Base-by-base conservation (phyloP, 2,797 vertebrate species). In the Lemur catta region DNA sequence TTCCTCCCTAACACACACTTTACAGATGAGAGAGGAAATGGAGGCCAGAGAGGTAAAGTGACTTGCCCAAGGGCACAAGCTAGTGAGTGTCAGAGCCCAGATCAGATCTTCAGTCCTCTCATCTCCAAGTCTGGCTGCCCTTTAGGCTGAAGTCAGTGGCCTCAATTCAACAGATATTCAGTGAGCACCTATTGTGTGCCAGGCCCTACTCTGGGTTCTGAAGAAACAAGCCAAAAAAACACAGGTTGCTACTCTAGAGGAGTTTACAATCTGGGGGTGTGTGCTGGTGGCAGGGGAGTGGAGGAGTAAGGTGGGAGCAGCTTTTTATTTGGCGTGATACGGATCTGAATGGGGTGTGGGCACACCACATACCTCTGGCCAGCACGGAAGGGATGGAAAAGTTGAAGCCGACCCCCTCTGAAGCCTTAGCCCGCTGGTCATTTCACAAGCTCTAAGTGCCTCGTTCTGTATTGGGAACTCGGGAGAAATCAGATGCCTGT, bases 291-390 rank as follows among this genome's bases (percentile, higher is more conserved):
- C 0, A 1, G 55, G 22, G 74, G 48, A 67, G 86, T 15, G 13
- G 82, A 15, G 41, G 46, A 48, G 48, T 48, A 28, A 69, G 38
- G 75, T 75, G 50, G 86, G 89, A 75, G 67, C 57, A 91, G 35
- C 52, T 92, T 95, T 95, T 93, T 94, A 95, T 94, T 94, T 94
- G 61, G 30, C 52, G 55, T 80, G 93, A 94, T 95, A 94, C 48
- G 35, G 57, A 96, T 96, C 97, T 96, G 75, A 91, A 59, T 55
- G 74, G 79, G 96, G 85, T 84, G 94, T 93, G 93, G 96, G 95
- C 95, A 97, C 85, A 84, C 94, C 65, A 74, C 89, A 95, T 89
- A 94, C 95, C 89, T 97, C 30, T 72, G 69, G 82, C 48, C 41
- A 72, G 67, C 67, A 46, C 63, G 33, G 79, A 91, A 92, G 38